Base-by-base conservation (phyloP, 2,797 vertebrate species). In the Smutsia gigantea region DNA sequence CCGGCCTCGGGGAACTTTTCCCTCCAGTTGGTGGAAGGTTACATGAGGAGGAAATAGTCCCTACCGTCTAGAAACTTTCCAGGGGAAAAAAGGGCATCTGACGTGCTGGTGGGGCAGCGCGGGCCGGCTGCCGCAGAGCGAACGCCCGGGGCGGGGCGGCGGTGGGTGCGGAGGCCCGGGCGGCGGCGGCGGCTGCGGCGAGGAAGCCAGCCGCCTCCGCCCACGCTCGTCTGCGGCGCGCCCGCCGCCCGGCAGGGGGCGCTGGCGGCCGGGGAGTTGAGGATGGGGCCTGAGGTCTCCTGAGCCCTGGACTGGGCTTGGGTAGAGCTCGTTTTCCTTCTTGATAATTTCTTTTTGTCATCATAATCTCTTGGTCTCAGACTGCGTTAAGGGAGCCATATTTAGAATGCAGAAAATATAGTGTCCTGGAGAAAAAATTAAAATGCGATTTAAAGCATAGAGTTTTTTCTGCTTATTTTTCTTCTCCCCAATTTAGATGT, bases 21-120 rank as follows among this genome's bases (percentile, higher is more conserved):
- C 96, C 95, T 95, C 77, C 95, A 96, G 94, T 93, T 93, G 96
- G 97, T 93, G 97, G 97, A 98, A 97, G 97, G 97, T 97, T 98
- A 98, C 97, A 37, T 61, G 37, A 11, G 57, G 31, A 88, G 84
- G 97, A 98, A 97, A 85, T 97, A 98, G 97, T 98, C 77, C 97
- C 96, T 81, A 14, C 75, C 11, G 27, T 63, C 90, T 82, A 90
- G 92, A 97, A 97, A 98, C 84, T 98, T 98, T 97, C 92, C 93
- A 25, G 37, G 90, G 83, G 51, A 27, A 82, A 92, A 69, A 69
- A 63, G 69, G 91, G 59, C 82, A 37, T 49, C 42, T 51, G 88
- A 69, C 46, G 31, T 64, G 68, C 17, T 21, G 31, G 25, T 4
- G 46, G 69, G n/a, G 49, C 6, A 9, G n/a, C 53, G 23, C 12